Conservation (phyloP, 2,113 vertebrate genomes). For the Cyrtonyx montezumae region DNA sequence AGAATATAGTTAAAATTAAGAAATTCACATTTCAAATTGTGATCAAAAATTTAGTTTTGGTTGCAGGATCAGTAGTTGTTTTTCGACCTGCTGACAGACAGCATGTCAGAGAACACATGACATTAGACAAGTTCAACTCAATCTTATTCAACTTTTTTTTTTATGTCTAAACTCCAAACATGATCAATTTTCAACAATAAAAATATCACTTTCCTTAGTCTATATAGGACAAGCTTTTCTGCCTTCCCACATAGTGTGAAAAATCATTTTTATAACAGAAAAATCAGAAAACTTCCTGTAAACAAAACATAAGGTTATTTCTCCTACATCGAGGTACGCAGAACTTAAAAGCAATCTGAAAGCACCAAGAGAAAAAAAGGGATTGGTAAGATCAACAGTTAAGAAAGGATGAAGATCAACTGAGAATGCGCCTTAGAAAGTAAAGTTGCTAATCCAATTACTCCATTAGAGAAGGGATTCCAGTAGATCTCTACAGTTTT, state of each 20-base stretch:
- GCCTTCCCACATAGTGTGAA: not conserved
- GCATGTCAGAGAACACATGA: not conserved
- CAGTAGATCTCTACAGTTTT: not conserved
- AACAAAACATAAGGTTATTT: not conserved
- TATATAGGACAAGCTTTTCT: not conserved
- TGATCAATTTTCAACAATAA: not conserved
- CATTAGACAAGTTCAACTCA: not conserved
- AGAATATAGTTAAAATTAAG: not conserved
- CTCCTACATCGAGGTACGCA: not conserved
- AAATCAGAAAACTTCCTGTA: not conserved
- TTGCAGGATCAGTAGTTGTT: not conserved
- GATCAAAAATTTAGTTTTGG: not conserved
- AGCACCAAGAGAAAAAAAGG: not conserved
- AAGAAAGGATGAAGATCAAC: not conserved
- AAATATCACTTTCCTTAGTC: not conserved
- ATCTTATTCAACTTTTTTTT: not conserved
- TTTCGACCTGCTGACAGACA: not conserved
- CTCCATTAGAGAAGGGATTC: not conserved
- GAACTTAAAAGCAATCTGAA: not conserved
- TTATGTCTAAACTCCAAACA: not conserved
- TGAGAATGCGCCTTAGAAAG: not conserved
- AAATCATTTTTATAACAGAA: not conserved
- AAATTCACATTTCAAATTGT: not conserved
- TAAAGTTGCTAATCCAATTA: not conserved
- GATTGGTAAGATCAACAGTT: not conserved